Evolutionary conservation across 2,113 vertebrate genomes (phyloP), one percentile per base, ranked within the genome.

Genomic region (Aramus guarauna): DNA sequence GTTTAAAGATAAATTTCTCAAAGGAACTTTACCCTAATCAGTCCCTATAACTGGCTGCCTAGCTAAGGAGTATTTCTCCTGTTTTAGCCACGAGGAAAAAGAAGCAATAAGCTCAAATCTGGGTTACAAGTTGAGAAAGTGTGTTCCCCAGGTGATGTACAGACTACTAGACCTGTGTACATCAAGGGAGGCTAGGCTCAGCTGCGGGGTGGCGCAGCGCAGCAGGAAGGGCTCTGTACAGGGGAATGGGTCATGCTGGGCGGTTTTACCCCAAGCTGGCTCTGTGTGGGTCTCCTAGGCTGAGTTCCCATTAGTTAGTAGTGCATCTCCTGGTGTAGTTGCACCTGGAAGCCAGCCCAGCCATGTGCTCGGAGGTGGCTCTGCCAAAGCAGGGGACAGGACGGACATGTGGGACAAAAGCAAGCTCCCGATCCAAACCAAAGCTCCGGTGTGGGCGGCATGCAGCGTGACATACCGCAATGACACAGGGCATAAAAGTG

Each of bases 1-100:
- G 69, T 85, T 87, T 85, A 94, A 92, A 96, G 94, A 92, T 91
- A 91, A 63, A 67, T 91, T 89, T 92, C 74, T 96, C 71, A 79
- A 53, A 92, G 69, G 53, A 90, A 53, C 66, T 88, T 93, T 62
- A 74, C 47, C 60, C 72, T 85, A 63, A 82, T 92, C 87, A 82
- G 48, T 78, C 62, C 39, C 58, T 75, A 3, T 82, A 88, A 78
- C 48, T 1, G 3, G 58, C 66, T 90, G 74, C 77, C 71, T 76
- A 50, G 59, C 71, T 85, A 90, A 95, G 74, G 75, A 88, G 32
- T 62, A 48, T 90, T 90, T 90, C 24, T 96, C 27, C 84, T 87
- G 62, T 56, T 95, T 82, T 53, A 92, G 80, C 73, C 66, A 41
- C 62, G 69, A 79, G 32, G 37, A 68, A 79, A 48, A 84, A 56